These are phyloP conservation scores for Phengaris alcon DNA, from an alignment of 2,888 invertebrate species.

Conservation along the genomic window DNA sequence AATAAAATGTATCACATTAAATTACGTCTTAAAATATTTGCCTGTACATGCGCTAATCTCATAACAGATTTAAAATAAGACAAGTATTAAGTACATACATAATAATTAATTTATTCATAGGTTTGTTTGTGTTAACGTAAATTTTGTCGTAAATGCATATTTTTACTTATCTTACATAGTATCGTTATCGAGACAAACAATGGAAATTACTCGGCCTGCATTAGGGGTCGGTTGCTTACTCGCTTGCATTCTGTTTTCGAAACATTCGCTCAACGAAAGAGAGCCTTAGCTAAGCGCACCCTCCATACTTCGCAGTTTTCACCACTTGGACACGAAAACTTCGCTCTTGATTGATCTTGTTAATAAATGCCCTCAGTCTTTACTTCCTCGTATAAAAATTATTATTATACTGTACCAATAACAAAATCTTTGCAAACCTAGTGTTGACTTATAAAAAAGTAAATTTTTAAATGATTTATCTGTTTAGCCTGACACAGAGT, in stretches of 20 bases:
- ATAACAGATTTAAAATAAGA: no score
- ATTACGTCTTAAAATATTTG: no score
- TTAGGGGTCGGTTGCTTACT: neutral
- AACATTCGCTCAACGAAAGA: constrained; percentile 16
- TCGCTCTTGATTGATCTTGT: constrained; percentile 33
- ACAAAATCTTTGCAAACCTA: no score
- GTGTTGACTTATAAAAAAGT: no score
- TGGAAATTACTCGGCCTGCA: neutral
- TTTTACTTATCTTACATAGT: neutral
- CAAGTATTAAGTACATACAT: no score
- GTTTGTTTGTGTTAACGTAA: no score
- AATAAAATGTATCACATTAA: no score
- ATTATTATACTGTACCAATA: neutral
- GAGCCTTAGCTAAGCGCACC: constrained; percentile 28
- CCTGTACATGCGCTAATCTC: no score
- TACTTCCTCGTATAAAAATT: neutral
- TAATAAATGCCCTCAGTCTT: constrained; percentile 28
- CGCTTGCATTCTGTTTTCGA: neutral
- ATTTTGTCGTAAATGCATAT: neutral
- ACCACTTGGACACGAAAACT: constrained; percentile 67
- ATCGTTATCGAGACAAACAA: neutral
- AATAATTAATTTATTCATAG: no score
- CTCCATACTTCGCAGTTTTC: constrained; percentile 44
- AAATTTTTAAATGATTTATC: no score
- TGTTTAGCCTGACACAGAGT: no score